Evolutionary conservation across 2,888 invertebrate genomes (phyloP).

Genomic region (Perizoma flavofasciatum): DNA sequence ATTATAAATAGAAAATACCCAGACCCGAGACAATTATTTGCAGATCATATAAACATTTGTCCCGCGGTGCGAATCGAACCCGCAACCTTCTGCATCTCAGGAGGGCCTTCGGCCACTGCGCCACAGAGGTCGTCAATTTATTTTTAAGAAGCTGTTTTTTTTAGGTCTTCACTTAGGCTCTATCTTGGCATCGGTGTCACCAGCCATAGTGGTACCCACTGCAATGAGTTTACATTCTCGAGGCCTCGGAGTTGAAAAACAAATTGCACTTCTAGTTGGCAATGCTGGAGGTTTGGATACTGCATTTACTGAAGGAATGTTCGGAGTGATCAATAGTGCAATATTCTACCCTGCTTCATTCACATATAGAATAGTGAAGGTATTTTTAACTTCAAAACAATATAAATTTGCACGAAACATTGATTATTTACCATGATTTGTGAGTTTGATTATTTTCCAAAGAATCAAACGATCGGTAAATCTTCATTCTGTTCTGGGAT

Average conservation of each 20-base stretch:
- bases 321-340: conserved; percentile 94
- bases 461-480: too few relatives aligned
- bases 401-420: too few relatives aligned
- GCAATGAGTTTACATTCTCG: conserved; percentile 90
- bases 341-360: conserved; percentile 90
- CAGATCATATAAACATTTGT: too few relatives aligned
- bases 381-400: conserved; percentile 36
- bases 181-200: conserved; percentile 96
- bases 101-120: too few relatives aligned
- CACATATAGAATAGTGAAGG: conserved; percentile 79
- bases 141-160: conserved; percentile 9
- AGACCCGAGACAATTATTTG: too few relatives aligned
- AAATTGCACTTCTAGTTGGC: conserved; percentile 95
- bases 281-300: conserved; percentile 98
- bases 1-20: too few relatives aligned
- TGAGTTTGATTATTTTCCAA: too few relatives aligned
- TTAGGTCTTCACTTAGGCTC: conserved; percentile 90
- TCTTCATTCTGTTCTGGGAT: too few relatives aligned
- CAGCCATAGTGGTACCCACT: conserved; percentile 97
- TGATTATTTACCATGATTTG: too few relatives aligned
- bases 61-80: too few relatives aligned
- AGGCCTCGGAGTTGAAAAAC: conserved; percentile 95
- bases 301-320: conserved; percentile 96
- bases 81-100: too few relatives aligned
- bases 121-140: too few relatives aligned